Evolutionary conservation across 2,888 invertebrate genomes (phyloP), one percentile per base, ranked within the genome.

Genomic region (Meiosimyza decipiens): DNA sequence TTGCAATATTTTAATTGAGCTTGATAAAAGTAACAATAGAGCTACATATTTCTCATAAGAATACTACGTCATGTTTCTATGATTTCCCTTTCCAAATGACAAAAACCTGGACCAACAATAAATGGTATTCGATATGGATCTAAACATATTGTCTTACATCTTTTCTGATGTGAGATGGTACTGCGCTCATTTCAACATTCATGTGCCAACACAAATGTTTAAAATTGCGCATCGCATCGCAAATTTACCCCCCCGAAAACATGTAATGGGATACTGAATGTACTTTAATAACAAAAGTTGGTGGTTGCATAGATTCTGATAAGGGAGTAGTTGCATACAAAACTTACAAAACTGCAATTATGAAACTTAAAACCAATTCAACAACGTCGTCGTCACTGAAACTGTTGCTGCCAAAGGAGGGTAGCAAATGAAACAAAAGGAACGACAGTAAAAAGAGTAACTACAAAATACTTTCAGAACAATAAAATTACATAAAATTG

Each of bases 271-370:
- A 40, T 40, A 40, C 12, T 16, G 9, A 57, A 57, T 28, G 5
- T 28, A 28, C 57, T 57, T 18, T 28, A 57, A 57, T 57, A 57
- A 57, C 57, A 57, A 57, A 22, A 57, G 22, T 57, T 57, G 57
- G 28, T 28, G 22, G 13, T 22, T 22, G 22, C 28, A 57, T 57
- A 28, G 13, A 57, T 5, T 28, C 22, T 28, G 28, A 57, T 28
- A 57, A 57, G 28, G 47, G 63, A 59, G 59, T 9, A 59, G 59
- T 9, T 18, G 63, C 13, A 64, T 52, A 51, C 51, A 28, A 64
- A 64, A 64, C 51, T 51, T 64, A 64, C 64, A 64, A 40, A 40
- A 64, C 64, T 64, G 50, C 51, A 64, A 64, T 64, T 64, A 64
- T 64, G 64, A 51, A 64, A 64, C 51, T 64, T 64, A 64, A 64